phyloP scores from a whole-genome alignment of 2,888 invertebrate genomes.

The Drosophila anomalata region DNA sequence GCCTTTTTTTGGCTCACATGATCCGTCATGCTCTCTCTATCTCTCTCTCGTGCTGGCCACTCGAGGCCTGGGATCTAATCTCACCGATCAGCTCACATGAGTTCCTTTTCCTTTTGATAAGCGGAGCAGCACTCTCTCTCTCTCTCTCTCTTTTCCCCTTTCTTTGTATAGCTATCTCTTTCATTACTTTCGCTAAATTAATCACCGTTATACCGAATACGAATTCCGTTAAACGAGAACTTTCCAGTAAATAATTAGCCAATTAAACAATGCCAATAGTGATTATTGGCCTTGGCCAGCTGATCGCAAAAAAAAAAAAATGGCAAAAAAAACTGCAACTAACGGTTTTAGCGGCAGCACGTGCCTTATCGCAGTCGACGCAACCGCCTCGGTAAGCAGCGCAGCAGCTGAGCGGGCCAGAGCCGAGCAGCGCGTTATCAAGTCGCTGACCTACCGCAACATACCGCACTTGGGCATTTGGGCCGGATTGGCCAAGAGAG shows the following conservation, averaged over 20 bases:
- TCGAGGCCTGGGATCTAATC: conserved; percentile 10
- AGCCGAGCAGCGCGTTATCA: conserved; percentile 48
- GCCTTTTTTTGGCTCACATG: conserved; percentile 25
- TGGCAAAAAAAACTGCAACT: neutral
- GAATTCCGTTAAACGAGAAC: neutral
- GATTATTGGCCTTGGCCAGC: conserved; percentile 6
- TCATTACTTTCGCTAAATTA: neutral
- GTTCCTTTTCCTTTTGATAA: conserved; percentile 6
- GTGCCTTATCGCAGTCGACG: conserved; percentile 46
- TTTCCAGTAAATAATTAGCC: neutral
- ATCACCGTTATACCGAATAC: neutral
- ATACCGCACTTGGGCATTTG: conserved; percentile 3
- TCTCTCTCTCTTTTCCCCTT: neutral
- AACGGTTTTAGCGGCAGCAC: conserved; percentile 24
- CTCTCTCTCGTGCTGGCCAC: conserved; percentile 11
- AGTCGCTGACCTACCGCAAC: conserved; percentile 72
- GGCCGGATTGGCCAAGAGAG: neutral
- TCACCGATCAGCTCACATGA: conserved; percentile 15
- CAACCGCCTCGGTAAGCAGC: neutral
- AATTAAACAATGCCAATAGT: neutral
- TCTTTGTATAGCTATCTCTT: neutral
- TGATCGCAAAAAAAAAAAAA: conserved; percentile 5
- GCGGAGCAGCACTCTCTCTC: neutral
- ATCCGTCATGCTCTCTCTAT: neutral
- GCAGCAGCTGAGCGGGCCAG: conserved; percentile 9